phyloP scores from a whole-genome alignment of 2,797 vertebrate species.

The Crenichthys baileyi region DNA sequence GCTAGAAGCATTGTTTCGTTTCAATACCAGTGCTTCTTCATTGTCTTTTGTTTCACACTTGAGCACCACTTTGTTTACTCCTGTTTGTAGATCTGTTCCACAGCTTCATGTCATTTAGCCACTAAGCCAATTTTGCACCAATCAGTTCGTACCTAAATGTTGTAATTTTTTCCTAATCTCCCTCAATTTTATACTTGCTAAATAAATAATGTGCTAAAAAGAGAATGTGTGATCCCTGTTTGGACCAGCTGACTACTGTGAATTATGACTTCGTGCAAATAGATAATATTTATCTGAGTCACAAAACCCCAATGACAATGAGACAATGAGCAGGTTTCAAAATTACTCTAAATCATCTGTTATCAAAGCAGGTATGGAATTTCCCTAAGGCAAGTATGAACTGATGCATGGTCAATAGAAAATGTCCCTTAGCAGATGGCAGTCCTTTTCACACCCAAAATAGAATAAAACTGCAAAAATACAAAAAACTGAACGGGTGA shows the following conservation, averaged over 20 bases:
- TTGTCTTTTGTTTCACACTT: no score
- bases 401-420: background rate
- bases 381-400: background rate
- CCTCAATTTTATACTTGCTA: background rate
- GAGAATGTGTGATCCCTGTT: background rate
- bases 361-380: background rate
- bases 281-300: background rate
- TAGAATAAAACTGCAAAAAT: background rate
- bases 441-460: background rate
- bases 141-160: no score
- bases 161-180: no score
- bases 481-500: background rate
- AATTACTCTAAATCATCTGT: background rate
- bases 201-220: background rate
- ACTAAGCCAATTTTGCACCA: no score
- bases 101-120: no score
- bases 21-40: no score
- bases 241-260: background rate
- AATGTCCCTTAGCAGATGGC: background rate
- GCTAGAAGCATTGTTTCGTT: no score
- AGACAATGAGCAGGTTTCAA: background rate
- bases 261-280: background rate
- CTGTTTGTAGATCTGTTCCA: no score
- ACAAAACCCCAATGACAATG: background rate
- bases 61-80: no score